Conservation (phyloP, 1,140 invertebrate genomes). For the Probaryconus sp. region DNA sequence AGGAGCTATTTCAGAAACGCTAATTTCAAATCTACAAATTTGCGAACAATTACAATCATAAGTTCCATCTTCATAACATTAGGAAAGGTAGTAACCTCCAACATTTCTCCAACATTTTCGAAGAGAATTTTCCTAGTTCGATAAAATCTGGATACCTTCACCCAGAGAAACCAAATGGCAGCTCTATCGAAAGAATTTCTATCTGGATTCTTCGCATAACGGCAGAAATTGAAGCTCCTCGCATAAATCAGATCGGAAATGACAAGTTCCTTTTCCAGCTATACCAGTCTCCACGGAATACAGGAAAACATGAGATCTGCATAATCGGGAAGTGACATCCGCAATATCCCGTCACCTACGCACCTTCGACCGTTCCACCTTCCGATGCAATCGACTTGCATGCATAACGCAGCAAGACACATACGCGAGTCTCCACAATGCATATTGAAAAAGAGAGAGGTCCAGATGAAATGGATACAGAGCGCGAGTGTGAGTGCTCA, state of each 20-base stretch:
- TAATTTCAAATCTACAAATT: too few species aligned
- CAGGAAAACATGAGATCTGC: constrained; percentile 29
- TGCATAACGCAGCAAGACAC: constrained; percentile 32
- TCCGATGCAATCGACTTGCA: constrained; percentile 13
- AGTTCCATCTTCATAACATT: too few species aligned
- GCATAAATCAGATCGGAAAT: constrained; percentile 36
- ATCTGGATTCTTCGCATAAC: constrained; percentile 11
- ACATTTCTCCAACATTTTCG: too few species aligned
- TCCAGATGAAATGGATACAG: background rate
- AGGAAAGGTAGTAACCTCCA: too few species aligned
- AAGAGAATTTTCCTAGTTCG: too few species aligned
- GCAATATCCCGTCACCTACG: constrained; percentile 32
- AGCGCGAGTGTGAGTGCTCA: constrained; percentile 47
- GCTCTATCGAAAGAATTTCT: constrained; percentile 8
- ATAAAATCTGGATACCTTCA: too few species aligned
- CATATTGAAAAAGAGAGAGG: constrained; percentile 33
- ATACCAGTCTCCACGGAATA: constrained; percentile 11
- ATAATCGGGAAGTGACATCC: constrained; percentile 45
- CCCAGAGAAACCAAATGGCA: too few species aligned
- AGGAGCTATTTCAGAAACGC: too few species aligned
- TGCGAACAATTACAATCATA: too few species aligned
- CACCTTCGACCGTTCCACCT: constrained; percentile 28
- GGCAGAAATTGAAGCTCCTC: constrained; percentile 4
- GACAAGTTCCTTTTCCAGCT: constrained; percentile 32
- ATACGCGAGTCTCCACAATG: constrained; percentile 22